Evolutionary conservation across 2,113 vertebrate genomes (phyloP), one percentile per base, ranked within the genome.

Genomic region (Erythrocercus mccallii): DNA sequence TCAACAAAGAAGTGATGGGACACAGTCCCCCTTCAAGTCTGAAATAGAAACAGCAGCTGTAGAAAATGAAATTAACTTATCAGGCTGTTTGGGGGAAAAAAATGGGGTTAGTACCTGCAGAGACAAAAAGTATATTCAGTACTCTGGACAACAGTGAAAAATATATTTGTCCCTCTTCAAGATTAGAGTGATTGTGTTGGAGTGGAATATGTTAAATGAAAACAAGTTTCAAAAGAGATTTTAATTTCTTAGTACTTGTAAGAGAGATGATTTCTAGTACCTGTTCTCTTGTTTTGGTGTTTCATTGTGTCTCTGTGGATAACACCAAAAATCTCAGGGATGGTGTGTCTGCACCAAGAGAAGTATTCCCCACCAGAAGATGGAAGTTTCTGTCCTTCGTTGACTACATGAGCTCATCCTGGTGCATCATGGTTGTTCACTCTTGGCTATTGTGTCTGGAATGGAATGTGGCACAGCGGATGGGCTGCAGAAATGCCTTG

Each of bases 41-140:
- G 57, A 85, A 89, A 91, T 5, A 87, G 78, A 91, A 95, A 85
- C 10, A 71, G 73, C 73, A 90, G 51, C 48, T 56, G n/a, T 35
- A 66, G 76, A 81, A 95, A 25, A 60, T 35, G 22, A 81, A 94
- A 90, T 82, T 66, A 81, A 79, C 19, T 17, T 22, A 24, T 81
- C 44, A 68, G 44, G 30, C 27, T 61, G 12, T 31, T 21, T 69
- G 58, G 48, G 25, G 58, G 48, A 22, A 78, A 83, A 33, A 37
- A 47, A 57, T 10, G 12, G 9, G 19, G 13, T 5, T 58, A 71
- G 38, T 37, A 87, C 70, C 61, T 79, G 19, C 3, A 3, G 30
- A 84, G 24, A 51, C 19, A 58, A 66, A 56, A 84, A 66, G 5
- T 3, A 86, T 73, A 33, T 21, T 65, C 84, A 48, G 28, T 77